These are phyloP conservation scores for Natator depressus DNA, from an alignment of 2,113 vertebrate genomes.

Conservation along the genomic window DNA sequence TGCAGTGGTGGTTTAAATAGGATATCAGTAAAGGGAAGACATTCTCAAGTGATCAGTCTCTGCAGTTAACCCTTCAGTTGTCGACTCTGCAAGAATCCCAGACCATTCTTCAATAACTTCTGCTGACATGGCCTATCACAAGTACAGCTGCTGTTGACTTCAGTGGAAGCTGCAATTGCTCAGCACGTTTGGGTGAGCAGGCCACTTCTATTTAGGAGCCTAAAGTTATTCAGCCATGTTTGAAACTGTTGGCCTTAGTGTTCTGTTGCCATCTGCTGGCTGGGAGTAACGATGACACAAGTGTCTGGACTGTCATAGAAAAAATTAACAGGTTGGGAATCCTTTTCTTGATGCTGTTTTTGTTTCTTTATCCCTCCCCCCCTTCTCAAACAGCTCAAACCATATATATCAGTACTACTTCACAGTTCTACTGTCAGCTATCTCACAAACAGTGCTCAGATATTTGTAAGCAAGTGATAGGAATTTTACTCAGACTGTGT, in stretches of 20 bases:
- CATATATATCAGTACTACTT: rapidly evolving
- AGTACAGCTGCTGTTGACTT: neutral
- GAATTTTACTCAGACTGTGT: too few relatives aligned
- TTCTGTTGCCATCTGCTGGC: neutral
- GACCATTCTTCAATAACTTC: neutral
- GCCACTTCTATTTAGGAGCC: neutral
- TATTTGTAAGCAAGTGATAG: neutral
- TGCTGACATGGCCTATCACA: neutral
- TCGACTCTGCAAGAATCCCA: neutral
- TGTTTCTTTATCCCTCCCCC: neutral
- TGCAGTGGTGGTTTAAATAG: neutral
- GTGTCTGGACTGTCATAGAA: neutral
- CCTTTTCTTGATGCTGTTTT: neutral
- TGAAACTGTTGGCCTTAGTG: neutral
- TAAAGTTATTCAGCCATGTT: neutral
- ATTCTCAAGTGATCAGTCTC: neutral
- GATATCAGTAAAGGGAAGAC: neutral
- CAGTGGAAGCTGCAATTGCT: neutral
- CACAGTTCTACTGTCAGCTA: neutral
- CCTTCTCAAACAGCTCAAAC: neutral
- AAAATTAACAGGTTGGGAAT: neutral
- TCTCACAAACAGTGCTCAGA: neutral
- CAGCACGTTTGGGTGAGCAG: neutral
- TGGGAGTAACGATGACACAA: neutral
- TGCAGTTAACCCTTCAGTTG: neutral